A percentile compares a stretch with the other conserved stretches of the same genome.
Evolutionary conservation across 2,113 vertebrate species (phyloP).

Genomic region (Phrynosoma platyrhinos): DNA sequence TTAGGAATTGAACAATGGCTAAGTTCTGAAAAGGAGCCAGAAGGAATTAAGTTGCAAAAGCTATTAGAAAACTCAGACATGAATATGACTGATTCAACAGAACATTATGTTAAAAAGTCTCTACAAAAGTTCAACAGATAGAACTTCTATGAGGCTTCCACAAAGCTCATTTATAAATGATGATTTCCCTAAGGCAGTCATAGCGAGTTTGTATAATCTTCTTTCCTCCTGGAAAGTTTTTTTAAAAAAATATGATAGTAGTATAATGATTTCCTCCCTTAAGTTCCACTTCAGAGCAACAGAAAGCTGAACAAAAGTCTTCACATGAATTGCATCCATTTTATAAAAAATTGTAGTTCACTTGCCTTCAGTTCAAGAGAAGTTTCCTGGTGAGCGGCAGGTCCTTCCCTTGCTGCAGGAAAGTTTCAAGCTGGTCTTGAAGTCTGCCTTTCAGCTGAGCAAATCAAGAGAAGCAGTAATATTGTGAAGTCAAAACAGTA

Average conservation of each 20-base stretch:
- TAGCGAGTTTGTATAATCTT: not conserved
- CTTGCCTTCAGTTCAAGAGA: not conserved
- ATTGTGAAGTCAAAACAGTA: not conserved
- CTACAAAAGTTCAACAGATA: not conserved
- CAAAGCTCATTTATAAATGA: conserved; percentile 1
- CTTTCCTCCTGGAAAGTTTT: not conserved
- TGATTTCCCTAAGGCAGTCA: not conserved
- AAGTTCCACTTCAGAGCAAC: not conserved
- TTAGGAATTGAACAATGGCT: not conserved
- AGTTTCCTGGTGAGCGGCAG: not conserved
- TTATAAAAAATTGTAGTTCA: conserved; percentile 6
- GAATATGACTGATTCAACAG: not conserved
- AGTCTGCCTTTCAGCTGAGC: not conserved
- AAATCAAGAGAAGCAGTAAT: not conserved
- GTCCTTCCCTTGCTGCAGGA: not conserved
- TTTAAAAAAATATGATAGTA: not conserved
- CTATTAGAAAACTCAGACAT: not conserved
- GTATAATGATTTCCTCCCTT: not conserved
- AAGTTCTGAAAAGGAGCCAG: not conserved
- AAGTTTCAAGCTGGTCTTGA: not conserved
- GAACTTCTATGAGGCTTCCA: not conserved
- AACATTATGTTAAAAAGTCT: not conserved
- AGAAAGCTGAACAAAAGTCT: conserved; percentile 20
- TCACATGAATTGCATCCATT: not conserved
- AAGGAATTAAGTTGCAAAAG: not conserved